phyloP scores from a whole-genome alignment of 2,797 vertebrate species.

The Brachyalestes nurse region DNA sequence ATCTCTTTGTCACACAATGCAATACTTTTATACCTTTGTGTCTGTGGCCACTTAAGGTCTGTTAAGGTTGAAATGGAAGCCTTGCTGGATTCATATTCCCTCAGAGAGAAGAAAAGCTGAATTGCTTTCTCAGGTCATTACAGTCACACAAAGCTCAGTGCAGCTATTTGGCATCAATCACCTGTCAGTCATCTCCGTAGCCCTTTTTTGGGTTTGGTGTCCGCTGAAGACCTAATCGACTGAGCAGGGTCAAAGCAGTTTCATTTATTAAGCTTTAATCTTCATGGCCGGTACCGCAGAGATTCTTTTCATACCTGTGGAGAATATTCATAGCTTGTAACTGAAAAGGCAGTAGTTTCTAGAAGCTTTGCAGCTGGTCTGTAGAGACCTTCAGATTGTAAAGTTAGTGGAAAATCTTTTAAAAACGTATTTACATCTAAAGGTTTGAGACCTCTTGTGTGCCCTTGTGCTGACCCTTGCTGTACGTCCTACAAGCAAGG shows the following conservation, averaged over 20 bases:
- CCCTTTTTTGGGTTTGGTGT: conserved; percentile 15
- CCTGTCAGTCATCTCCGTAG: conserved; percentile 35
- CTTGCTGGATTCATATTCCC: conserved; percentile 45
- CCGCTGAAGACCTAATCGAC: background rate
- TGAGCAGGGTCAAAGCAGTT: background rate
- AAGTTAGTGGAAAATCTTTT: too few relatives aligned
- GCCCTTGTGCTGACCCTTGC: too few relatives aligned
- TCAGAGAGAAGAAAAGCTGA: conserved; percentile 31
- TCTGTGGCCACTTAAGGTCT: conserved; percentile 21
- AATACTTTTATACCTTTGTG: conserved; percentile 41
- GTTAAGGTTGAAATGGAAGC: conserved; percentile 42
- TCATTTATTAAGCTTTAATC: background rate
- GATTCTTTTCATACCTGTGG: background rate
- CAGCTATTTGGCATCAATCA: conserved; percentile 42
- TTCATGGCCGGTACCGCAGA: background rate
- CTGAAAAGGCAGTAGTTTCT: background rate
- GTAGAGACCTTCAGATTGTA: background rate
- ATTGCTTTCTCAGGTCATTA: conserved; percentile 39
- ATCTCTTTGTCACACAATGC: conserved; percentile 50
- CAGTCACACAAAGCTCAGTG: conserved; percentile 18
- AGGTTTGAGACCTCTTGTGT: too few relatives aligned
- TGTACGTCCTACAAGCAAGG: too few relatives aligned
- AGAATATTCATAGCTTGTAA: background rate
- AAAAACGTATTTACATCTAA: too few relatives aligned
- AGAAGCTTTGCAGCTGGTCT: background rate